phyloP scores from a whole-genome alignment of 1,140 invertebrate genomes.

The Hylyphantes graminicola region DNA sequence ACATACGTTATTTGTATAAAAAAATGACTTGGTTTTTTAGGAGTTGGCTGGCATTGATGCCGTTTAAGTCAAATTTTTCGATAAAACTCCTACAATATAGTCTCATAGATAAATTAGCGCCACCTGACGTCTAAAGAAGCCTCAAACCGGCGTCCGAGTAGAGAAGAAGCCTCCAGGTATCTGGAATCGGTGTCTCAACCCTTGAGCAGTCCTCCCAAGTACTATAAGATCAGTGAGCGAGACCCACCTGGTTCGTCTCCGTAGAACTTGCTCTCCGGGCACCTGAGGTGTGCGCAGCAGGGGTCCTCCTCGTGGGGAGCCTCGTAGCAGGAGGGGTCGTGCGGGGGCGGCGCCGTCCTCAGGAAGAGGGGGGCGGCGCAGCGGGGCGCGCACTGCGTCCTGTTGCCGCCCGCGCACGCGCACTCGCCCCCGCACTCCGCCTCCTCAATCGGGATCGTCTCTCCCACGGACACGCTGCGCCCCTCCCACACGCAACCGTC shows the following conservation, averaged over 20 bases:
- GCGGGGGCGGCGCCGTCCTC: constrained; percentile 68
- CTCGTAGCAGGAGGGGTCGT: constrained; percentile 80
- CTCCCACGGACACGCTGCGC: constrained; percentile 66
- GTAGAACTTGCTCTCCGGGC: constrained; percentile 66
- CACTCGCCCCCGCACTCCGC: constrained; percentile 68
- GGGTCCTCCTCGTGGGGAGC: constrained; percentile 76
- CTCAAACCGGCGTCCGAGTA: too few relatives aligned
- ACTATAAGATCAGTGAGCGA: too few relatives aligned
- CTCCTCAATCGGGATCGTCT: constrained; percentile 63
- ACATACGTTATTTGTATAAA: too few relatives aligned
- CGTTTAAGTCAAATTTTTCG: too few relatives aligned
- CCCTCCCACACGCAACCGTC: constrained; percentile 67
- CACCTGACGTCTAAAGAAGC: too few relatives aligned
- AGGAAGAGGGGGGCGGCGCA: constrained; percentile 59
- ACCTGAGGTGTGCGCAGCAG: constrained; percentile 80
- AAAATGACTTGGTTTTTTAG: too few relatives aligned
- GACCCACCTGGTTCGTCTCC: constrained; percentile 24
- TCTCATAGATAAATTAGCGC: too few relatives aligned
- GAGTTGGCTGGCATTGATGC: too few relatives aligned
- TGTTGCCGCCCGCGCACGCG: constrained; percentile 64
- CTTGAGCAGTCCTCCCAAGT: too few relatives aligned
- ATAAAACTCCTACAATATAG: too few relatives aligned
- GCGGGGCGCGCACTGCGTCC: constrained; percentile 51
- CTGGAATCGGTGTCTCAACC: too few relatives aligned
- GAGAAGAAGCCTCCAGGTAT: too few relatives aligned